Base-by-base conservation (phyloP, 2,797 vertebrate species). In the Hippoglossus hippoglossus region DNA sequence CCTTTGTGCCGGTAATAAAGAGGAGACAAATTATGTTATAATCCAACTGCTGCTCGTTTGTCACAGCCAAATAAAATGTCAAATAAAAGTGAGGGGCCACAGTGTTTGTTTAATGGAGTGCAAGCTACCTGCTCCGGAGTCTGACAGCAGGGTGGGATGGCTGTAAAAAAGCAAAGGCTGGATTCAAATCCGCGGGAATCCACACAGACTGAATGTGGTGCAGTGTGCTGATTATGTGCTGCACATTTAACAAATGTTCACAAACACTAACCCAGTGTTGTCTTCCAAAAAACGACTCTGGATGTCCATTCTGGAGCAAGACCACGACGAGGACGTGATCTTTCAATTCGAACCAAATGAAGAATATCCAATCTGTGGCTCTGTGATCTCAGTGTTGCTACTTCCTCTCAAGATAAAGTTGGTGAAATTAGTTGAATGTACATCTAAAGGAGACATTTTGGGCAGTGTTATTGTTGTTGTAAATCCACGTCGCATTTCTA, bases 1-100 rank as follows among this genome's bases (percentile, higher is more conserved):
- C 97, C 97, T 98, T 99, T 98, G 97, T 98, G 96, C 96, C 95
- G 95, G 97, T 98, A 99, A 99, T 98, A 98, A 99, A 99, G 97
- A 99, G 97, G 97, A 99, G 97, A 99, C 98, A 98, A 99, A 99
- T 98, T 97, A 99, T 98, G 97, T 98, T 99, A 97, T 98, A 99
- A 99, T 99, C 97, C 97, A 98, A 99, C 97, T 97, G 97, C 97
- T 97, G 97, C 96, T 98, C 97, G 97, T 99, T 99, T 97, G 96
- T 99, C 97, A 98, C 96, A 95, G 97, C 97, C 97, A 99, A 99
- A 99, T 98, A 99, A 99, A 99, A 99, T 98, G 97, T 99, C 97
- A 98, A 97, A 98, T 98, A 98, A 98, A 99, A 97, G 96, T 97
- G 96, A 97, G 96, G 94, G 96, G 95, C 94, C 95, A 96, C 95